Percentiles rank a stretch among this genome's conserved stretches.
Conservation (phyloP, 2,797 vertebrate species). For the Melanotaenia parkinsoni region DNA sequence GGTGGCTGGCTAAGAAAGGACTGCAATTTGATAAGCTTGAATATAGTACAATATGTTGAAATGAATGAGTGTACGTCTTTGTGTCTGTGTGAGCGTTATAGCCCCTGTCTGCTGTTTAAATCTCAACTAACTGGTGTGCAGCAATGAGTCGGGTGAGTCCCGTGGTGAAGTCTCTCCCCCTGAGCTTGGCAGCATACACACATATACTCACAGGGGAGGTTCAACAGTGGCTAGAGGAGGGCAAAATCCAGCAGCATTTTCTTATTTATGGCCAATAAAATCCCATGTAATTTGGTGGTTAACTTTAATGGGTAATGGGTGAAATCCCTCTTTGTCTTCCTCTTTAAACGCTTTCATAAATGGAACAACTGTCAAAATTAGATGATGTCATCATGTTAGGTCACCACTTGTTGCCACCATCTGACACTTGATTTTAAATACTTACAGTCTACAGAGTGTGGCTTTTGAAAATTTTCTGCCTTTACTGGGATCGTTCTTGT, state of each 20-base stretch:
- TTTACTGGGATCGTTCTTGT: constrained; percentile 27
- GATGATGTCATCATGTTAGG: constrained; percentile 76
- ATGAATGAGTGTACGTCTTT: constrained; percentile 39
- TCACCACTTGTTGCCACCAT: constrained; percentile 71
- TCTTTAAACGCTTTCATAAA: constrained; percentile 81
- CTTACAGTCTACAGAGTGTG: constrained; percentile 34
- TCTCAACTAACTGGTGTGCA: constrained; percentile 39
- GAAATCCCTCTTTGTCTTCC: constrained; percentile 81
- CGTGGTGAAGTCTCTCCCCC: constrained; percentile 62
- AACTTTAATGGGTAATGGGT: constrained; percentile 82
- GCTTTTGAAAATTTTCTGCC: constrained; percentile 17
- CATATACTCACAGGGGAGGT: constrained; percentile 59
- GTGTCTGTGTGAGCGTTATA: constrained; percentile 23
- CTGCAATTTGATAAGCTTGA: constrained; percentile 60
- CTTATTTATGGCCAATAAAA: constrained; percentile 82
- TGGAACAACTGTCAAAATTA: constrained; percentile 76
- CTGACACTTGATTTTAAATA: constrained; percentile 62
- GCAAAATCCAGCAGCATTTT: constrained; percentile 77
- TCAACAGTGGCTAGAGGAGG: constrained; percentile 73
- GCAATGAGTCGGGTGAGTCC: constrained; percentile 56
- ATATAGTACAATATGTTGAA: constrained; percentile 49
- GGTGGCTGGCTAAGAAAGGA: constrained; percentile 40
- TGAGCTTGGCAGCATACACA: constrained; percentile 63
- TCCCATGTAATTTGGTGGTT: constrained; percentile 81
- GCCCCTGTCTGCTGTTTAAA: constrained; percentile 30